Base-by-base conservation (phyloP, 2,888 invertebrate genomes). In the Xylota segnis region DNA sequence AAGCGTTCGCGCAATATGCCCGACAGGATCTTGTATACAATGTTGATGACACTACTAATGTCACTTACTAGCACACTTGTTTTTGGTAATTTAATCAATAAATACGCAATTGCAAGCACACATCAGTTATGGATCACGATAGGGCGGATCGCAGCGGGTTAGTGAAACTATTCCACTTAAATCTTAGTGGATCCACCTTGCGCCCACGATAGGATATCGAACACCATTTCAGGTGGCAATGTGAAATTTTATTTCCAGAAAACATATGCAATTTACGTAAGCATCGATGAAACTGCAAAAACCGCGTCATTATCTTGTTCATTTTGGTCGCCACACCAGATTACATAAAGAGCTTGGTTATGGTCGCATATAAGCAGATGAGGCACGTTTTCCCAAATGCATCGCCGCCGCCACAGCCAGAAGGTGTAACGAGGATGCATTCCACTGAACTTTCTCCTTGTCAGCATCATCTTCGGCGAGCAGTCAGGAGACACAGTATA, bases 401-500 rank as follows among this genome's bases (percentile, higher is more conserved):
- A 75, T 54, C 34, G 29, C 34, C 81, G 75, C 66, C 79, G 23
- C 23, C 23, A 16, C 59, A 23, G 47, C 7, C 52, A 61, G 56
- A 65, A 66, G 65, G 59, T 63, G 45, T 68, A 63, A 63, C 54
- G 75, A 82, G 82, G 82, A 82, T 82, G 76, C 70, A 75, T 76
- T 82, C 82, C 63, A 23, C 61, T 18, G 29, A 82, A 82, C 82
- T 82, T 82, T 82, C 82, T 75, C 82, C 76, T 23, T 70, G 40
- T 54, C 70, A 40, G 76, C 65, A 63, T 47, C 76, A 65, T 75
- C 70, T 76, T 82, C 63, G 58, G 14, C 61, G 27, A 40, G 45
- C 23, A 47, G 61, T 50, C 47, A 61, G 74, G 23, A 61, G 66
- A 16, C 0, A 56, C 43, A 14, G 5, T 10, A 45, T 65, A n/a